phyloP scores from a whole-genome alignment of 2,888 invertebrate species.

The Celastrina argiolus region DNA sequence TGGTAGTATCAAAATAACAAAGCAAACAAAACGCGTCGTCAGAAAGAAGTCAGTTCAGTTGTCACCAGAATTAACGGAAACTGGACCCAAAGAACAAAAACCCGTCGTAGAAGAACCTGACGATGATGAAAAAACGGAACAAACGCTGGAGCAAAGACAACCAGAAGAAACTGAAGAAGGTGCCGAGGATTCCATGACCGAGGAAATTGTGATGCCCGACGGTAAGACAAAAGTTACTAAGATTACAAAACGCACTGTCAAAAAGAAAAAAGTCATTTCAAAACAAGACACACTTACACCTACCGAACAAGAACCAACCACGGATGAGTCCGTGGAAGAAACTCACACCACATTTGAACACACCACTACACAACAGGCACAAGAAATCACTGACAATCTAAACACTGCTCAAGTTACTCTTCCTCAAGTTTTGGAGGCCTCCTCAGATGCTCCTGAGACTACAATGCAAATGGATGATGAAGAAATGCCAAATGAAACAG shows the following conservation, averaged over 20 bases:
- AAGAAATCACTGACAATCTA: slow-evolving; percentile 20
- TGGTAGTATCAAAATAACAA: neutral
- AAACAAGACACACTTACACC: slow-evolving; percentile 30
- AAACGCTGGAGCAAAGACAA: slow-evolving; percentile 41
- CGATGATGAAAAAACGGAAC: slow-evolving; percentile 41
- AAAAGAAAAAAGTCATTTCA: slow-evolving; percentile 34
- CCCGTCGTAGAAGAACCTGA: neutral
- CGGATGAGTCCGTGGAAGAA: slow-evolving; percentile 28
- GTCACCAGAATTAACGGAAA: neutral
- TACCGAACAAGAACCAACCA: neutral
- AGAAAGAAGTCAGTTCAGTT: neutral
- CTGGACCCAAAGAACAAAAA: slow-evolving; percentile 37
- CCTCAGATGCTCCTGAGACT: slow-evolving; percentile 32
- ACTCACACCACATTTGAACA: slow-evolving; percentile 40
- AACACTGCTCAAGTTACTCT: neutral
- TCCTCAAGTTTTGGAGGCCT: neutral
- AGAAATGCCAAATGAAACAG: slow-evolving; percentile 37
- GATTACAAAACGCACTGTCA: slow-evolving; percentile 42
- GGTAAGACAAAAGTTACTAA: slow-evolving; percentile 44
- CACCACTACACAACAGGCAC: slow-evolving; percentile 13
- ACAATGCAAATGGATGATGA: slow-evolving; percentile 36
- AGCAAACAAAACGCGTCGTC: neutral
- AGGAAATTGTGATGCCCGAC: slow-evolving; percentile 26
- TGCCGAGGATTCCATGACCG: slow-evolving; percentile 37
- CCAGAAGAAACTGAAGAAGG: slow-evolving; percentile 33